Conservation (phyloP, 2,113 vertebrate genomes). For the Todiramphus chloris region DNA sequence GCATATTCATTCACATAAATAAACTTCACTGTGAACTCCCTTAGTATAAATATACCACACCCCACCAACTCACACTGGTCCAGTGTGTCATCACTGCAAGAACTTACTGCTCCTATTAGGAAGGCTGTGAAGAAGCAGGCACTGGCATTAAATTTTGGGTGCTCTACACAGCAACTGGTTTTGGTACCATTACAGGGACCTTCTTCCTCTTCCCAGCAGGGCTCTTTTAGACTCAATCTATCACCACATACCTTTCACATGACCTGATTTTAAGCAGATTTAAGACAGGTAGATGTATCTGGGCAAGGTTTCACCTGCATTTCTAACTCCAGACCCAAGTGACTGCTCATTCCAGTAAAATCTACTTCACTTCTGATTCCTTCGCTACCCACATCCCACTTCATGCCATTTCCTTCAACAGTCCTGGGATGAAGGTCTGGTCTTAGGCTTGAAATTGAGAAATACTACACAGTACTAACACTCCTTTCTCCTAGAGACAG, state of each 20-base stretch:
- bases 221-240: neutral
- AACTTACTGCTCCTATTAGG: neutral
- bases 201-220: neutral
- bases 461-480: neutral
- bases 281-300: neutral
- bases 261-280: neutral
- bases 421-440: neutral
- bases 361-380: neutral
- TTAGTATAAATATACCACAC: neutral
- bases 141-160: neutral
- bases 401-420: neutral
- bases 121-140: neutral
- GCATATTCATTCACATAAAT: neutral
- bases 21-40: neutral
- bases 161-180: neutral
- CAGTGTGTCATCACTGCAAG: neutral
- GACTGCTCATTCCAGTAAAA: neutral
- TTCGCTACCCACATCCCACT: neutral
- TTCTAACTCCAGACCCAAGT: neutral
- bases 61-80: neutral
- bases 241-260: fast-evolving
- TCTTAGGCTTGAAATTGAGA: neutral
- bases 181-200: neutral
- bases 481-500: neutral
- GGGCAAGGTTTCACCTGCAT: neutral